These are phyloP conservation scores for Pachliopta kotzebuea DNA, from an alignment of 2,888 invertebrate genomes.

Conservation along the genomic window DNA sequence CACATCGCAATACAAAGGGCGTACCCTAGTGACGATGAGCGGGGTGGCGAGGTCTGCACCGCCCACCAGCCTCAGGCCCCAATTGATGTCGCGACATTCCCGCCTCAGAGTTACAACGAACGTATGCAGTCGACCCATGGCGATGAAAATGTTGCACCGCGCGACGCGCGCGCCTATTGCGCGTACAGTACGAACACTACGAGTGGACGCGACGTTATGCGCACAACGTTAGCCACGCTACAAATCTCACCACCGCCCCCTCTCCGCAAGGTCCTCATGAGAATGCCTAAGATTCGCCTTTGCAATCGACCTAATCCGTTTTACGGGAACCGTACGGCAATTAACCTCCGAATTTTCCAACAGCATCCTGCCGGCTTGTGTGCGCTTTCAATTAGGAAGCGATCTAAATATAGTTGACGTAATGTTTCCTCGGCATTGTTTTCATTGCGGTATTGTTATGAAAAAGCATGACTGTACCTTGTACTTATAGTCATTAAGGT, in stretches of 20 bases:
- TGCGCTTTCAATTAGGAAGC: slow-evolving; percentile 5
- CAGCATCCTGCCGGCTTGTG: slow-evolving; percentile 15
- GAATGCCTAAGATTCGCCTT: slow-evolving; percentile 56
- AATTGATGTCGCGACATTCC: slow-evolving; percentile 85
- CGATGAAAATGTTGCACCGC: slow-evolving; percentile 50
- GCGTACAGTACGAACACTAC: slow-evolving; percentile 62
- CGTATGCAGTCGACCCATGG: slow-evolving; percentile 87
- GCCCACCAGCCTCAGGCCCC: slow-evolving; percentile 94
- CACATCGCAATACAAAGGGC: slow-evolving; percentile 34
- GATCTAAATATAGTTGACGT: slow-evolving; percentile 3
- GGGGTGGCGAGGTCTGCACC: slow-evolving; percentile 93
- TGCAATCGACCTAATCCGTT: slow-evolving; percentile 69
- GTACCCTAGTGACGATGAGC: slow-evolving; percentile 93
- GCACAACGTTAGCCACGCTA: slow-evolving; percentile 67
- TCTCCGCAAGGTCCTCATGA: slow-evolving; percentile 53
- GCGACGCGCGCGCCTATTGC: slow-evolving; percentile 52
- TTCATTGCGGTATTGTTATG: not conserved
- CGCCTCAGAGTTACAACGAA: slow-evolving; percentile 87
- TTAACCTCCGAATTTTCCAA: slow-evolving; percentile 21
- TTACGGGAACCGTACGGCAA: slow-evolving; percentile 54
- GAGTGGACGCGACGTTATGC: slow-evolving; percentile 70
- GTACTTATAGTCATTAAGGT: too few species aligned
- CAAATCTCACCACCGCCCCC: slow-evolving; percentile 57
- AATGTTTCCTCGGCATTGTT: not conserved
- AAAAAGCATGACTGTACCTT: too few species aligned